Percentiles rank a stretch among this genome's conserved stretches.
Conservation (phyloP, 1,140 invertebrate species). For the Drosophila parvula region DNA sequence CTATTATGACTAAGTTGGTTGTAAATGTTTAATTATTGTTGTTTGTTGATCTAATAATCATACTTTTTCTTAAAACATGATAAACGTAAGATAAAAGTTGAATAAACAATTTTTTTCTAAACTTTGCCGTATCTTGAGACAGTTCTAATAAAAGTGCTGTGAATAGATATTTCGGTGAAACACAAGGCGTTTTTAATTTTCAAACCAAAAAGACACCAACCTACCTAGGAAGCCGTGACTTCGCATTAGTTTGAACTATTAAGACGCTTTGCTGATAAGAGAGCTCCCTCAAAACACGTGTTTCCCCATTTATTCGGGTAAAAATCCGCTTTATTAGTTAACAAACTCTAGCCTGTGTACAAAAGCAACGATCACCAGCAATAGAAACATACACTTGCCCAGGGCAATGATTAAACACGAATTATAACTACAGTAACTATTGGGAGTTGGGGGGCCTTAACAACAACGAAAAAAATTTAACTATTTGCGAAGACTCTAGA, state of each 20-base stretch:
- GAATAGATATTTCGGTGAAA: neutral
- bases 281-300: neutral
- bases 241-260: neutral
- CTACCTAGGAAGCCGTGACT: neutral
- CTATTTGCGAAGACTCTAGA: constrained; percentile 83
- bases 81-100: no score
- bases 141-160: no score
- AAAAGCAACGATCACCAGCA: constrained; percentile 45
- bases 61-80: neutral
- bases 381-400: constrained; percentile 53
- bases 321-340: constrained; percentile 38
- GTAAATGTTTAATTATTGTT: neutral
- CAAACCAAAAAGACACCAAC: no score
- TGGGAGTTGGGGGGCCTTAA: constrained; percentile 36
- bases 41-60: neutral
- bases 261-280: constrained; percentile 12
- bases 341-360: constrained; percentile 46
- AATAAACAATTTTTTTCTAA: neutral
- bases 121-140: no score
- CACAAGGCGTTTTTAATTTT: neutral
- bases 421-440: constrained; percentile 56
- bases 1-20: neutral
- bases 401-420: constrained; percentile 42
- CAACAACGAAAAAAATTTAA: constrained; percentile 63
- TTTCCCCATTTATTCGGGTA: constrained; percentile 6